Evolutionary conservation across 2,797 vertebrate species (phyloP).

Genomic region (Pantherophis alleghaniensis): DNA sequence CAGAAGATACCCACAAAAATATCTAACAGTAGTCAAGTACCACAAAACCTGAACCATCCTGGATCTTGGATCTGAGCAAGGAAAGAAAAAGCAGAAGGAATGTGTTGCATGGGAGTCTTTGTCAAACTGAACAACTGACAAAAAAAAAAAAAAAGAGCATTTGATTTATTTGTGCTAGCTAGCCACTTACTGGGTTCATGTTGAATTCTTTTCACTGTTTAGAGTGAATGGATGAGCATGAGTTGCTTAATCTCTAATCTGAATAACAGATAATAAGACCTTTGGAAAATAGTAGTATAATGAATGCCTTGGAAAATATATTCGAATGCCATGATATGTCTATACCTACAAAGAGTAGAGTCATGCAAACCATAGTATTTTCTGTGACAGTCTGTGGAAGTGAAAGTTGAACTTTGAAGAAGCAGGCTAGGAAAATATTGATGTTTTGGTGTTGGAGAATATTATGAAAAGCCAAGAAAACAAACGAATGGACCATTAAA

Average conservation of each 20-base stretch:
- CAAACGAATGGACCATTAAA: not conserved
- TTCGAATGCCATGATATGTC: not conserved
- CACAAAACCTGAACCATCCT: not conserved
- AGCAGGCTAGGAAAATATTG: not conserved
- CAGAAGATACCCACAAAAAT: not conserved
- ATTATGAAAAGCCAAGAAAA: not conserved
- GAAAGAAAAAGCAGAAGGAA: not conserved
- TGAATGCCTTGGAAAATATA: not conserved
- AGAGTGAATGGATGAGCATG: not conserved
- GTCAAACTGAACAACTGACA: not conserved
- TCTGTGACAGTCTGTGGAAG: not conserved
- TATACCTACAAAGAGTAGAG: not conserved
- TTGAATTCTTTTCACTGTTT: not conserved
- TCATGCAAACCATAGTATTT: not conserved
- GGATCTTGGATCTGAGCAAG: not conserved
- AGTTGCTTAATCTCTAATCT: not conserved
- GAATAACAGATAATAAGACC: not conserved
- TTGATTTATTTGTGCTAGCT: not conserved
- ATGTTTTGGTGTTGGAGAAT: not conserved
- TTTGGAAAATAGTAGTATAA: not conserved
- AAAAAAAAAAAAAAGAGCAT: not conserved
- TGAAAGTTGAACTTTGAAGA: not conserved
- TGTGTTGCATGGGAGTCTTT: not conserved
- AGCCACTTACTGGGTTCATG: not conserved
- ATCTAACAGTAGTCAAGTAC: not conserved